A percentile compares a stretch with the other conserved stretches of the same genome.
phyloP scores from a whole-genome alignment of 2,888 invertebrate species.

The Leptarthrus brevirostris region DNA sequence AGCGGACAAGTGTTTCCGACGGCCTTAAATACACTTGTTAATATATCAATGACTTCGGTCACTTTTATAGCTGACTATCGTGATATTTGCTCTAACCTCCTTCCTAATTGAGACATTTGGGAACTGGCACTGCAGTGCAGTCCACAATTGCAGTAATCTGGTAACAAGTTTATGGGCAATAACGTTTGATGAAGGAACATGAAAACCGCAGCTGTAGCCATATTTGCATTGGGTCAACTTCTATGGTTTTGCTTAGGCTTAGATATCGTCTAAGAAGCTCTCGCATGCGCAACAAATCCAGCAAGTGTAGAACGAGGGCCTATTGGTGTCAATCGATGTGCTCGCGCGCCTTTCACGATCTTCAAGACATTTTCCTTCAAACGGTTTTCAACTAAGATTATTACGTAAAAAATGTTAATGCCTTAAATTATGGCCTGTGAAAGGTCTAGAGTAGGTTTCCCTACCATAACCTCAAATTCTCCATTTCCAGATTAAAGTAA shows the following conservation, averaged over 20 bases:
- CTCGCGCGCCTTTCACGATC: constrained; percentile 25
- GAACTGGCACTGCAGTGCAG: neutral
- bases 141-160: constrained; percentile 13
- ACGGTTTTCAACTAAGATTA: constrained; percentile 27
- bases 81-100: neutral
- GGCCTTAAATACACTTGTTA: neutral
- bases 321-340: constrained; percentile 3
- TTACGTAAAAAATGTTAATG: constrained; percentile 42
- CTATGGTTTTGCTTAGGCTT: too few species aligned
- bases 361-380: constrained; percentile 2
- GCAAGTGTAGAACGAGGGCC: too few species aligned
- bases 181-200: neutral
- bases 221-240: neutral
- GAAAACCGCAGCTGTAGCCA: too few species aligned
- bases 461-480: constrained; percentile 3
- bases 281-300: too few species aligned
- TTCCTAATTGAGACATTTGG: constrained; percentile 28
- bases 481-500: constrained; percentile 33
- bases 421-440: constrained; percentile 41
- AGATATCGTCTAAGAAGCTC: too few species aligned
- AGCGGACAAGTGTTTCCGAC: neutral
- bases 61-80: constrained; percentile 10
- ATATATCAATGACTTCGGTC: neutral
- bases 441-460: constrained; percentile 37
- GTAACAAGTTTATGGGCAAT: constrained; percentile 1